Evolutionary conservation across 2,888 invertebrate species (phyloP), one percentile per base, ranked within the genome.

Genomic region (Rotaria socialis): DNA sequence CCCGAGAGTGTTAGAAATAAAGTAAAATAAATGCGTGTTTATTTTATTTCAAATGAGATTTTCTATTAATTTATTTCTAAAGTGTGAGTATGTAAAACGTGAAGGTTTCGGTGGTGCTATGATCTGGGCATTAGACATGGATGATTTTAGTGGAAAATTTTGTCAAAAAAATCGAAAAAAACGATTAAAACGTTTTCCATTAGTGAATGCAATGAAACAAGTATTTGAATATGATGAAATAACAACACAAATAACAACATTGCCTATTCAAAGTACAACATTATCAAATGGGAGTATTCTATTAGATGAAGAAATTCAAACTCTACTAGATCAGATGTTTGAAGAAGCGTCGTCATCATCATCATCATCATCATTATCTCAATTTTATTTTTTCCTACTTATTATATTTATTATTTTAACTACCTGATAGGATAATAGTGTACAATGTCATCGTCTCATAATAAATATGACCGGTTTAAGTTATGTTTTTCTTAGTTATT

Each of bases 71-170:
- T 41, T 14, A 27, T 35, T 43, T 50, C 7, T 56, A 24, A 19
- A 85, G 80, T 87, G 87, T 74, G 84, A 85, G 43, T 87, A 87
- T 85, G 87, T 87, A 10, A 67, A 84, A 19, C 41, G 58, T 4
- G 84, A 87, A 27, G 52, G 85, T 24, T 84, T 87, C 6, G 84
- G 47, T 74, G 87, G 87, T 52, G 87, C 85, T 8, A 85, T 87
- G 85, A 80, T 87, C 14, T 87, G 87, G 87, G 60, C 85, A 52
- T 60, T 85, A 22, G 85, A 87, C 27, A 87, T 87, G 87, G 87
- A 87, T 43, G 87, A 87, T 85, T 85, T 85, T 74, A 85, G 56
- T 60, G 86, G 86, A 75, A 85, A 86, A 50, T 86, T 86, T 85
- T 86, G 86, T 74, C 75, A 60, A 56, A 86, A 86, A 50, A 75